Percentiles rank a stretch among this genome's conserved stretches.
phyloP scores from a whole-genome alignment of 2,888 invertebrate genomes.

The Torymus aiolomorphi region DNA sequence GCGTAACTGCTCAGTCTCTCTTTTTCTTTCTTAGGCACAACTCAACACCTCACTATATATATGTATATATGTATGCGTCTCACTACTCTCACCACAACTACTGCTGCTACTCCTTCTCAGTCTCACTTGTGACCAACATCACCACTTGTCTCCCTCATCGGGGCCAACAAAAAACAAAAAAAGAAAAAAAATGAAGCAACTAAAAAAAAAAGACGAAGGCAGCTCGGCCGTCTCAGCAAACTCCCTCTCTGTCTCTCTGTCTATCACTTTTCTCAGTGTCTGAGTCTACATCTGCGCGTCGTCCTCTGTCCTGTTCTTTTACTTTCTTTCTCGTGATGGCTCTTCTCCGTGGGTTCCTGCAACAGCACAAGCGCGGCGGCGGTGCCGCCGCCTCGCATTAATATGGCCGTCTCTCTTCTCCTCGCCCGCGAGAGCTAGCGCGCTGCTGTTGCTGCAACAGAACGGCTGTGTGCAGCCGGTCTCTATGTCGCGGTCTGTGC shows the following conservation, averaged over 20 bases:
- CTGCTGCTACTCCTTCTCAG: neutral
- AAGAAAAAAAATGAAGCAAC: neutral
- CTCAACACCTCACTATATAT: too few relatives aligned
- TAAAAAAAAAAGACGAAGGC: neutral
- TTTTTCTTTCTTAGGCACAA: too few relatives aligned
- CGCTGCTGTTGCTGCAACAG: too few relatives aligned
- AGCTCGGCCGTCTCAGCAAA: neutral
- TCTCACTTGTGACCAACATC: neutral
- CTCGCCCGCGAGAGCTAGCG: conserved; percentile 23
- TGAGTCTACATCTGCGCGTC: too few relatives aligned
- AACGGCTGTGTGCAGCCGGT: too few relatives aligned
- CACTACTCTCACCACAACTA: too few relatives aligned
- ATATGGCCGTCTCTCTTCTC: conserved; percentile 65
- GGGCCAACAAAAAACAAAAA: neutral
- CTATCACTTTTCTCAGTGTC: too few relatives aligned
- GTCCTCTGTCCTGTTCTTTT: neutral
- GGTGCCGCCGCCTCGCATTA: conserved; percentile 62
- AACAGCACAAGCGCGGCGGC: conserved; percentile 52
- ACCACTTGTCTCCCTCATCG: neutral
- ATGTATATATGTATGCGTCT: too few relatives aligned
- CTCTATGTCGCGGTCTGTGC: too few relatives aligned
- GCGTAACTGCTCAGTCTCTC: too few relatives aligned
- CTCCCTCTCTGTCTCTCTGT: too few relatives aligned
- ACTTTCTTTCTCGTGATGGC: conserved; percentile 3
- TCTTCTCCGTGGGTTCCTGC: conserved; percentile 29